phyloP scores from a whole-genome alignment of 1,140 invertebrate species.

The Drosophila murphyi region DNA sequence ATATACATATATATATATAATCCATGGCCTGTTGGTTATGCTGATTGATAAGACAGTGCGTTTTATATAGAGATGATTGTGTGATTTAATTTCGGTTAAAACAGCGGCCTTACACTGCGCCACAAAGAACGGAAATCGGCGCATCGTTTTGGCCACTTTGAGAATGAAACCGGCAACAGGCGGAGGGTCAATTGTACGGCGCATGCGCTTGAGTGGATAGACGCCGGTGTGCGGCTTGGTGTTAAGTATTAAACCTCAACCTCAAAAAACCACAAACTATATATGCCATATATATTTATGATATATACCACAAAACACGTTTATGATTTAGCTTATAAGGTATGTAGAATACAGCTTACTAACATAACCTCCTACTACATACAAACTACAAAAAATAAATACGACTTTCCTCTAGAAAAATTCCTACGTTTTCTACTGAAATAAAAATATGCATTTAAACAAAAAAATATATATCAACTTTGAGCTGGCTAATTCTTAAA shows the following conservation, averaged over 20 bases:
- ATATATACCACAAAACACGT: slow-evolving; percentile 25
- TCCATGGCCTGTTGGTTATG: background rate
- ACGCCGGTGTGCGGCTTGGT: slow-evolving; percentile 42
- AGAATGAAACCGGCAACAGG: background rate
- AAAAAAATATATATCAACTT: slow-evolving; percentile 52
- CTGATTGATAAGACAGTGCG: background rate
- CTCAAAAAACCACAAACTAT: slow-evolving; percentile 24
- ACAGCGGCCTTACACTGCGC: background rate
- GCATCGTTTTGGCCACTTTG: background rate
- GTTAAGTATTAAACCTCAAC: slow-evolving; percentile 70
- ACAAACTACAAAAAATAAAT: slow-evolving; percentile 66
- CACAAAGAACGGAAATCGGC: background rate
- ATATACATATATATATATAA: background rate
- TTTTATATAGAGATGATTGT: slow-evolving; percentile 6
- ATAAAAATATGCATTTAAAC: slow-evolving; percentile 66
- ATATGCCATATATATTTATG: slow-evolving; percentile 34
- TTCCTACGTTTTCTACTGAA: slow-evolving; percentile 75
- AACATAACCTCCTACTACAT: slow-evolving; percentile 28
- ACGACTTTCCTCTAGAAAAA: slow-evolving; percentile 73
- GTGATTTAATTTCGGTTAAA: slow-evolving; percentile 19
- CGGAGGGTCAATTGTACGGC: slow-evolving; percentile 31
- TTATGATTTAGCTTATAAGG: slow-evolving; percentile 69
- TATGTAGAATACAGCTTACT: slow-evolving; percentile 69
- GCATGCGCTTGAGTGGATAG: slow-evolving; percentile 56
- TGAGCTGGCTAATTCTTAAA: slow-evolving; percentile 70